Conservation (phyloP, 2,888 invertebrate genomes). For the Sicus ferrugineus region DNA sequence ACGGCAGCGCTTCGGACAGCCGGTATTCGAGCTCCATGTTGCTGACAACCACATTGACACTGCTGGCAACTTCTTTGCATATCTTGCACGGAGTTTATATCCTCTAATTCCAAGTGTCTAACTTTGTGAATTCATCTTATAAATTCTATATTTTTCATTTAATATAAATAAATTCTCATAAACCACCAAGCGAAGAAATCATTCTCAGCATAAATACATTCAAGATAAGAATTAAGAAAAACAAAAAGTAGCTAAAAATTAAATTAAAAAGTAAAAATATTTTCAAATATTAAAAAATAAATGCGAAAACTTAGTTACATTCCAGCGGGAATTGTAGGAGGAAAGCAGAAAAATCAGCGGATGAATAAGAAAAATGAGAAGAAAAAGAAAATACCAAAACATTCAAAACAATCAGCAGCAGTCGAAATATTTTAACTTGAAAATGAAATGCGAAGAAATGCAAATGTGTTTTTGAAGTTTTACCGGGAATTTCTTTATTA, state of each 20-base stretch:
- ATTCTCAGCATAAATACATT: slow-evolving; percentile 23
- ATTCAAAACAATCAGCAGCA: neutral
- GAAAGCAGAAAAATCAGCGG: slow-evolving; percentile 6
- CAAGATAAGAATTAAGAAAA: too few relatives aligned
- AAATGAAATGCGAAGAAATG: neutral
- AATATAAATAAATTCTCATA: slow-evolving; percentile 9
- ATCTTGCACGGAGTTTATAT: slow-evolving; percentile 3
- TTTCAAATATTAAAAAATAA: too few relatives aligned
- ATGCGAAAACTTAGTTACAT: too few relatives aligned
- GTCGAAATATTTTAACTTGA: neutral
- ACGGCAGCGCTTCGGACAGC: slow-evolving; percentile 53
- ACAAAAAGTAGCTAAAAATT: too few relatives aligned
- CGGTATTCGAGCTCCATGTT: slow-evolving; percentile 40
- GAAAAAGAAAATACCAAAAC: neutral
- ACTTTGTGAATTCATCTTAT: slow-evolving; percentile 21
- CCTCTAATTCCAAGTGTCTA: neutral
- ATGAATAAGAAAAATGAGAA: slow-evolving; percentile 2
- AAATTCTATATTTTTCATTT: slow-evolving; percentile 14
- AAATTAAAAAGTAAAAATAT: too few relatives aligned
- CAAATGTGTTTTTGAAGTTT: neutral
- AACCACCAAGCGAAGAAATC: slow-evolving; percentile 22
- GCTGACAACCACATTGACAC: slow-evolving; percentile 23
- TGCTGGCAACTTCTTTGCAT: slow-evolving; percentile 24
- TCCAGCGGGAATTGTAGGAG: too few relatives aligned
- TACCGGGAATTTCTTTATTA: neutral